Base-by-base conservation (phyloP, 1,140 invertebrate genomes). In the Gryon sp. region DNA sequence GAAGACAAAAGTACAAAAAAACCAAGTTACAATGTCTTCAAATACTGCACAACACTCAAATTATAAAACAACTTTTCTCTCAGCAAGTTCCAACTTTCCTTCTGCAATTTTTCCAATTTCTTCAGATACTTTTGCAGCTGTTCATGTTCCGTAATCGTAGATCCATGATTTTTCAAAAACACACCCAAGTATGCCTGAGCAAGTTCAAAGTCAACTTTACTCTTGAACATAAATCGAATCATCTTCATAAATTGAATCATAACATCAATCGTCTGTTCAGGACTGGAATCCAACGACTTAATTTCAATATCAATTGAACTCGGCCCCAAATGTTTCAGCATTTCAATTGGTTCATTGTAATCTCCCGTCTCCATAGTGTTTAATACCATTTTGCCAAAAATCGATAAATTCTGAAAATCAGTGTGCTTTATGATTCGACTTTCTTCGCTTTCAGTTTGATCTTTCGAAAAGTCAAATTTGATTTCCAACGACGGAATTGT, bases 251-350 rank as follows among this genome's bases (percentile, higher is more conserved):
- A 99, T 65, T 94, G 91, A 22, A 92, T 80, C 90, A 99, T 91
- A 0, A 95, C 86, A 15, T 91, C 85, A 9, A 91, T 66, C 0
- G 92, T 93, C 1, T 93, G 94, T 1, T 93, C 94, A 3, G 89
- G 89, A 72, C 95, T 92, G 0, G 93, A 91, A 40, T 92, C 90
- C 69, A 99, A 87, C 3, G 92, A 93, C 72, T 94, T 92, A 15
- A 99, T 92, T 91, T 99, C 97, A 63, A 94, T 92, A 86, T 99
- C 97, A 11, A 99, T 93, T 48, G 93, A 91, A 1, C 96, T 95
- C 0, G 97, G 95, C 4, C 95, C 93, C 80, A 97, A 86, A 16
- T 88, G 86, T 85, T 96, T 97, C n/a, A 99, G 84, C 81, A 93
- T 92, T 7, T 92, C 88, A 9, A 98, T 89, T 40, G 93, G 91